Base-by-base conservation (phyloP, 2,113 vertebrate genomes). In the Clarias magur region DNA sequence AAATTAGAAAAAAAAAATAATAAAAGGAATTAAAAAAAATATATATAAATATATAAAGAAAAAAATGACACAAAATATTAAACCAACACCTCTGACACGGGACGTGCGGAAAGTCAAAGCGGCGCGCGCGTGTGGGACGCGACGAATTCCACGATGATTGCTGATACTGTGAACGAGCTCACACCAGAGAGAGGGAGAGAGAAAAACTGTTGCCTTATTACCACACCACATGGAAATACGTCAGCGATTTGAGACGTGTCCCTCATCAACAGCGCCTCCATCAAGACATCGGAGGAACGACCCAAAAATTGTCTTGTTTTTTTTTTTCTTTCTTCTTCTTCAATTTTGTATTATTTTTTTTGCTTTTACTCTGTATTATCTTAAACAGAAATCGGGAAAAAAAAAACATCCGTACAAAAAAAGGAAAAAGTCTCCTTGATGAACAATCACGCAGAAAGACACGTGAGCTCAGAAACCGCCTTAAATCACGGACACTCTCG, bases 391-490 rank as follows among this genome's bases (percentile, higher is more conserved):
- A 78, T 27, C 85, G 80, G 42, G 79, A 65, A 86, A 65, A 85
- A 82, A 90, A 88, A 80, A 80, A 81, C 19, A 83, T 63, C 87
- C 88, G 91, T 48, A 70, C 85, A 90, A 83, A 75, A 86, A 89
- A 85, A 65, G 81, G 88, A 70, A 85, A 56, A 70, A 92, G 89
- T 62, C 12, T 62, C 12, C 57, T 34, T 54, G 38, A 92, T 78
- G 90, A 93, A 93, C 89, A 93, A 91, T 93, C 91, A 94, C 91
- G 67, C 93, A 93, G 92, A 92, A 90, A 92, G 93, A 97, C 97
- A 98, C 97, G 96, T 96, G 97, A 99, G 97, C 96, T 99, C 97
- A 96, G 97, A 97, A 97, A 97, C 96, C 97, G 98, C 98, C 98
- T 99, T 99, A 99, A 99, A 96, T 96, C 96, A 96, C 86, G 96